Conservation (phyloP, 2,888 invertebrate species). For the Leptinotarsa peninsularis region DNA sequence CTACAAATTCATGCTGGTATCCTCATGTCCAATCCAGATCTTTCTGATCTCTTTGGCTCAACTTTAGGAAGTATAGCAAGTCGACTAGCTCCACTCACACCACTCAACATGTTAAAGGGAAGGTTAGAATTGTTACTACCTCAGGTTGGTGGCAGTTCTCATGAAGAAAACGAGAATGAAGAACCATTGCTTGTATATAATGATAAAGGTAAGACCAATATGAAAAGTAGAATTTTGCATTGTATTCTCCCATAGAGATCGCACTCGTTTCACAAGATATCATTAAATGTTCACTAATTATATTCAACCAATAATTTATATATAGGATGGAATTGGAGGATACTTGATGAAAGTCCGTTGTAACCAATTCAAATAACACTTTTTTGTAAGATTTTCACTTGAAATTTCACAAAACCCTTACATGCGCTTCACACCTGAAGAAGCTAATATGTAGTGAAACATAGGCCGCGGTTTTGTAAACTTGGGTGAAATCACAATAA, state of each 20-base stretch:
- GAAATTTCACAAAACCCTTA: too few relatives aligned
- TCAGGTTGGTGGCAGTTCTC: constrained; percentile 64
- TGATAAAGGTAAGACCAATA: constrained; percentile 67
- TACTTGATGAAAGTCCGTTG: too few relatives aligned
- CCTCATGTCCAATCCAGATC: constrained; percentile 73
- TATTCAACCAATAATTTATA: too few relatives aligned
- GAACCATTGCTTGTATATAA: constrained; percentile 69
- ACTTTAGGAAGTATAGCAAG: constrained; percentile 72
- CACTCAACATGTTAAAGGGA: constrained; percentile 72
- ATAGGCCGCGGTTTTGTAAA: background rate
- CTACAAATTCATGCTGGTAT: constrained; percentile 72
- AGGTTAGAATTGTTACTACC: constrained; percentile 72
- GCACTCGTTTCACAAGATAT: too few relatives aligned
- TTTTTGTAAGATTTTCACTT: too few relatives aligned
- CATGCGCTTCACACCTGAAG: background rate
- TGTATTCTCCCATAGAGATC: too few relatives aligned
- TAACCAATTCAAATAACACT: too few relatives aligned
- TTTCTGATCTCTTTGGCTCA: constrained; percentile 70
- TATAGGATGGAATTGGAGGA: too few relatives aligned
- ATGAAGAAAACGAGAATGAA: constrained; percentile 60
- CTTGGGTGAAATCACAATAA: background rate
- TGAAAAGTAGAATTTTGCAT: background rate
- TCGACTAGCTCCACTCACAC: constrained; percentile 68
- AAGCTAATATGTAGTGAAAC: background rate
- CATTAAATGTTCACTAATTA: too few relatives aligned